A percentile compares a stretch with the other conserved stretches of the same genome.
Conservation (phyloP, 2,888 invertebrate species). For the Piscicola geometra region DNA sequence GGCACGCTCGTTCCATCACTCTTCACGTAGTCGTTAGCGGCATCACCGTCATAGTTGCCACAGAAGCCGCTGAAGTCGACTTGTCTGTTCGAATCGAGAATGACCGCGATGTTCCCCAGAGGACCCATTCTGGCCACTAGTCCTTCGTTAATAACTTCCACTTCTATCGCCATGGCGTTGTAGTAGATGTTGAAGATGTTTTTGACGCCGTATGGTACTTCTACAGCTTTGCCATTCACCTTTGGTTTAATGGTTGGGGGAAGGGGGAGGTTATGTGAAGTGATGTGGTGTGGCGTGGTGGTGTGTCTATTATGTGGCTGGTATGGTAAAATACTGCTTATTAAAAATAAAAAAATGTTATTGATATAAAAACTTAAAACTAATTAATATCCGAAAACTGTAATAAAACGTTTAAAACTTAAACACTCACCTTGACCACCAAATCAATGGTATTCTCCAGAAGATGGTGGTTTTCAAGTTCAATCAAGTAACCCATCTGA, state of each 20-base stretch:
- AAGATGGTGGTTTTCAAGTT: background rate
- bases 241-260: too few relatives aligned
- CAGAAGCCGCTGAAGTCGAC: background rate
- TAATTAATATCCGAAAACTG: too few relatives aligned
- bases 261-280: too few relatives aligned
- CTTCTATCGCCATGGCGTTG: slow-evolving; percentile 14
- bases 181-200: background rate
- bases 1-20: background rate
- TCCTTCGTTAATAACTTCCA: background rate
- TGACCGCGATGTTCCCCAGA: background rate
- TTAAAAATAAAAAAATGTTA: too few relatives aligned
- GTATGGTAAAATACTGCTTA: too few relatives aligned
- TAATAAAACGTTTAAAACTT: too few relatives aligned
- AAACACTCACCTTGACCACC: background rate
- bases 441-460: background rate
- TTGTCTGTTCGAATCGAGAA: background rate
- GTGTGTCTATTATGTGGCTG: background rate
- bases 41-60: slow-evolving; percentile 17
- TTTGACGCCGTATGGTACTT: slow-evolving; percentile 13
- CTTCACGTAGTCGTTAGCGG: background rate
- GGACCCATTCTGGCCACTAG: background rate
- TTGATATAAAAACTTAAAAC: too few relatives aligned
- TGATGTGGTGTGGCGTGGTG: background rate
- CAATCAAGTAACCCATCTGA: background rate
- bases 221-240: slow-evolving; percentile 1